These are phyloP conservation scores for Amblyjoppa fuscipennis DNA, from an alignment of 2,888 invertebrate species.

Conservation along the genomic window DNA sequence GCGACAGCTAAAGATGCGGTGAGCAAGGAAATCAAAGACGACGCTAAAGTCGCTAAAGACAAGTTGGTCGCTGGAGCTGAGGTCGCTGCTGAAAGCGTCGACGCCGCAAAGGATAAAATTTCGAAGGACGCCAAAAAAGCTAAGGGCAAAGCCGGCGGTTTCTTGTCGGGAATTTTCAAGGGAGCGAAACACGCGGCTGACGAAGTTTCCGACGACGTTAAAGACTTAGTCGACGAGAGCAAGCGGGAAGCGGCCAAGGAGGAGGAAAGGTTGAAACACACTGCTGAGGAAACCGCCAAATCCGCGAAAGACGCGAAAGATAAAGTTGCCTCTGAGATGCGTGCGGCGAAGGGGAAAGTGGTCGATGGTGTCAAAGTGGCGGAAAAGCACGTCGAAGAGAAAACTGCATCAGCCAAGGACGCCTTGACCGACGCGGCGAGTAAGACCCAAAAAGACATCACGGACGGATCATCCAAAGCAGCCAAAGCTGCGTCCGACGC, in stretches of 20 bases:
- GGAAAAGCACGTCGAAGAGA: slow-evolving; percentile 84
- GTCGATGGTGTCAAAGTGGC: slow-evolving; percentile 86
- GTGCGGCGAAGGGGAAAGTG: slow-evolving; percentile 52
- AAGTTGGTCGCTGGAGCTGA: slow-evolving; percentile 55
- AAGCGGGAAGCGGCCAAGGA: slow-evolving; percentile 73
- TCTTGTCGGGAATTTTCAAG: no score
- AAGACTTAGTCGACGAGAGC: slow-evolving; percentile 75
- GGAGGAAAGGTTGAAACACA: slow-evolving; percentile 52
- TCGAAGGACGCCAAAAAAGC: slow-evolving; percentile 51
- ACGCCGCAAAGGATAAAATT: slow-evolving; percentile 34
- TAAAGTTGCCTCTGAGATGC: slow-evolving; percentile 28
- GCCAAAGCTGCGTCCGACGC: slow-evolving; percentile 85
- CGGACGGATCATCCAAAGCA: slow-evolving; percentile 84
- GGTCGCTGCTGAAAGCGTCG: slow-evolving; percentile 77
- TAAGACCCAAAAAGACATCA: slow-evolving; percentile 82
- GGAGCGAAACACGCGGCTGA: slow-evolving; percentile 76
- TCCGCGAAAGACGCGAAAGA: slow-evolving; percentile 59
- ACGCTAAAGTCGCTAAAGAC: slow-evolving; percentile 51
- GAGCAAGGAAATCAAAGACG: slow-evolving; percentile 52
- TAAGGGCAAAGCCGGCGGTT: slow-evolving; percentile 33
- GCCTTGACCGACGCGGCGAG: slow-evolving; percentile 84
- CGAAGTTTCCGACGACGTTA: slow-evolving; percentile 72
- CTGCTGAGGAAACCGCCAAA: slow-evolving; percentile 43
- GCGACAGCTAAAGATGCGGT: slow-evolving; percentile 46
- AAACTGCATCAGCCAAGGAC: slow-evolving; percentile 78